phyloP scores from a whole-genome alignment of 2,888 invertebrate species.

The Apotomis capreana region DNA sequence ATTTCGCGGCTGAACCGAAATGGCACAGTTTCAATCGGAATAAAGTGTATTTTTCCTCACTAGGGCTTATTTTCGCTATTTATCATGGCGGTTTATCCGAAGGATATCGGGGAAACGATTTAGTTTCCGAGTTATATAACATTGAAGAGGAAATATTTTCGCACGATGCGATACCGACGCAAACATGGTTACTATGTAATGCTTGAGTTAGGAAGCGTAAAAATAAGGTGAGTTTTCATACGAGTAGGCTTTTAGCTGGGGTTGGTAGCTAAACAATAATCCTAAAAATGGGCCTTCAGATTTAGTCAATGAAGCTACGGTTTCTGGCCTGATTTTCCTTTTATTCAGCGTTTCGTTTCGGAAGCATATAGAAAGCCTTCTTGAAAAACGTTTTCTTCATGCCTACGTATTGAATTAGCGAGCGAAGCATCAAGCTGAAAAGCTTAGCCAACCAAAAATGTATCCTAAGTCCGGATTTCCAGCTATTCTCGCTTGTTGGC shows the following conservation, averaged over 20 bases:
- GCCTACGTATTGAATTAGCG: too few species aligned
- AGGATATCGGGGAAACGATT: constrained; percentile 40
- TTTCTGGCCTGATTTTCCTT: not conserved
- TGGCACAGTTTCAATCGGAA: not conserved
- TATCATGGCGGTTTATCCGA: constrained; percentile 34
- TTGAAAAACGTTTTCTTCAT: too few species aligned
- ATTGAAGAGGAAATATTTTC: constrained; percentile 25
- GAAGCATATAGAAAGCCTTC: too few species aligned
- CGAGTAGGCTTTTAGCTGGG: not conserved
- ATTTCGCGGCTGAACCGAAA: not conserved
- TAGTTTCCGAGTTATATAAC: constrained; percentile 38
- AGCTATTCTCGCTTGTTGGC: too few species aligned
- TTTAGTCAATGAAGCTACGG: not conserved
- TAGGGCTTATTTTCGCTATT: constrained; percentile 25
- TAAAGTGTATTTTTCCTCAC: constrained; percentile 11
- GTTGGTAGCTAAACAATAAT: not conserved
- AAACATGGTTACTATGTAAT: not conserved
- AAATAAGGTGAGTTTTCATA: constrained; percentile 5
- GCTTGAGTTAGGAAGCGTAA: not conserved
- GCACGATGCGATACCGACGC: not conserved
- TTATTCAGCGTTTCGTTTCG: not conserved
- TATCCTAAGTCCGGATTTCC: too few species aligned
- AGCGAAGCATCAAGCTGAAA: too few species aligned
- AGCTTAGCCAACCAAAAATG: too few species aligned
- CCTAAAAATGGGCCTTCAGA: not conserved